Evolutionary conservation across 2,797 vertebrate species (phyloP).

Genomic region (Pipistrellus kuhlii): DNA sequence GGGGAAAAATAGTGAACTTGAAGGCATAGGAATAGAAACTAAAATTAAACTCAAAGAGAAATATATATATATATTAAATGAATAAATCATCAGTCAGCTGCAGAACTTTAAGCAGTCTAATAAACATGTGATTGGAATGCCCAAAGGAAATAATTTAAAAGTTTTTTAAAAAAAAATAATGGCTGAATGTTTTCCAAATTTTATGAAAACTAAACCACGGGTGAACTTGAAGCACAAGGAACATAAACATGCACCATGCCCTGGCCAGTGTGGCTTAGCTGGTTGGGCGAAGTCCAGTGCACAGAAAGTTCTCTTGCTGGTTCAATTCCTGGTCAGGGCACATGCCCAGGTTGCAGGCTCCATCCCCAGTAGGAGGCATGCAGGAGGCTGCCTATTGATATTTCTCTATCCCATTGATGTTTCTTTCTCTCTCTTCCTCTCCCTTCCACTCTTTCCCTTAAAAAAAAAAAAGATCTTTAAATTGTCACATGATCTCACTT

Average conservation of each 20-base stretch:
- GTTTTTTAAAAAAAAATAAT: not conserved
- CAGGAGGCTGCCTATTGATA: not conserved
- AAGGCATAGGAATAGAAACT: not conserved
- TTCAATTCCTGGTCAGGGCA: not conserved
- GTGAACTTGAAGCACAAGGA: not conserved
- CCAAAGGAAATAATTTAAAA: not conserved
- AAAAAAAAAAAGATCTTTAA: no score
- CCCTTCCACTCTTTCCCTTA: no score
- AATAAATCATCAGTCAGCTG: not conserved
- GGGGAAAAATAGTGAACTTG: not conserved
- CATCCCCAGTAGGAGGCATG: not conserved
- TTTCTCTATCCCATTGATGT: no score
- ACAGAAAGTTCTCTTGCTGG: no score
- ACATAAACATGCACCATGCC: not conserved
- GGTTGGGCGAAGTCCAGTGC: no score
- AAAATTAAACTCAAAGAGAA: constrained; percentile 2
- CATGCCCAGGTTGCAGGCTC: not conserved
- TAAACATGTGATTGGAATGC: not conserved
- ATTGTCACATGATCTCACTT: no score
- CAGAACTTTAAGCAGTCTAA: not conserved
- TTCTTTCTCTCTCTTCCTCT: no score
- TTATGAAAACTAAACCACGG: not conserved
- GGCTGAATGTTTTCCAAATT: constrained; percentile 23
- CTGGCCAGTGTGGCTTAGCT: not conserved
- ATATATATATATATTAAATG: not conserved